These are phyloP conservation scores for Dione juno DNA, from an alignment of 2,888 invertebrate species.

Conservation along the genomic window DNA sequence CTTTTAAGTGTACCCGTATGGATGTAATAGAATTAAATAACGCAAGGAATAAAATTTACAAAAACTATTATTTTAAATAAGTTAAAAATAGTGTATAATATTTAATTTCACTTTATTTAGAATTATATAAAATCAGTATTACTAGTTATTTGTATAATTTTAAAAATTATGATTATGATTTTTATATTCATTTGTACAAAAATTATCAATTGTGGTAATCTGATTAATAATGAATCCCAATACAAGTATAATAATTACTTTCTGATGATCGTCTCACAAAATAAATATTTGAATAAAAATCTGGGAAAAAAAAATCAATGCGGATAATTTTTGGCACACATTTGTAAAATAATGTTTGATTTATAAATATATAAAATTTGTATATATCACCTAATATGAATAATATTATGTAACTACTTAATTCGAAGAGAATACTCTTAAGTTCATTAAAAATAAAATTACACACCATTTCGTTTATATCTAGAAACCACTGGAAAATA, in stretches of 20 bases:
- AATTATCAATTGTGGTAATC: not conserved
- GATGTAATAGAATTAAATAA: not conserved
- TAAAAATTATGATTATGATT: too few relatives aligned
- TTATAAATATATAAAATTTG: not conserved
- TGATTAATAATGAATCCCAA: not conserved
- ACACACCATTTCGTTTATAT: not conserved
- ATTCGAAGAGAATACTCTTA: too few relatives aligned
- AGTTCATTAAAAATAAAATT: not conserved
- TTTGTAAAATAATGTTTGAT: not conserved
- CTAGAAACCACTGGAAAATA: not conserved
- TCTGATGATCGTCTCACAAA: too few relatives aligned
- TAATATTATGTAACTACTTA: too few relatives aligned
- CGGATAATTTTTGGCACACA: too few relatives aligned
- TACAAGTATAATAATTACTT: too few relatives aligned
- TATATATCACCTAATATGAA: too few relatives aligned
- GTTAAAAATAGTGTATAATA: not conserved
- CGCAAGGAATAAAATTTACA: not conserved
- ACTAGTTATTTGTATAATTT: not conserved
- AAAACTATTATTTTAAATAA: not conserved
- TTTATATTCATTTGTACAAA: not conserved
- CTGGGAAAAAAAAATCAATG: too few relatives aligned
- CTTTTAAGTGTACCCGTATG: not conserved
- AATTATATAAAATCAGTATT: not conserved
- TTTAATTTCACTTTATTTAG: slow-evolving; percentile 2
- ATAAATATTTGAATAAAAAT: too few relatives aligned